Conservation (phyloP, 2,113 vertebrate species). For the Prolemur simus region DNA sequence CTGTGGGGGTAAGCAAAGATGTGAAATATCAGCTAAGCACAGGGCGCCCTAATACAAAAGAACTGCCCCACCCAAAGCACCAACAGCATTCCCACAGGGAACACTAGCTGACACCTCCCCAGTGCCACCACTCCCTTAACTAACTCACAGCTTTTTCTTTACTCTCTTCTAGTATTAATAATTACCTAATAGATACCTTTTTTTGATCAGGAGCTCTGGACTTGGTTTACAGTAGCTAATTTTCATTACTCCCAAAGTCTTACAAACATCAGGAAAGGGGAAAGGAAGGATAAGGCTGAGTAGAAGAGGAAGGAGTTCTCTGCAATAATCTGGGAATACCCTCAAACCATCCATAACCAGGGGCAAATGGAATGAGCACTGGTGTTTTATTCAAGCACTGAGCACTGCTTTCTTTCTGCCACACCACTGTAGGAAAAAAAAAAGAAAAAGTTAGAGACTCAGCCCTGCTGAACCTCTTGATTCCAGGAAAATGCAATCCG, state of each 20-base stretch:
- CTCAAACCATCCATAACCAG: neutral
- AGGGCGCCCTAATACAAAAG: neutral
- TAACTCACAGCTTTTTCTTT: neutral
- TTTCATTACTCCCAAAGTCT: conserved; percentile 3
- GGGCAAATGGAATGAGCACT: neutral
- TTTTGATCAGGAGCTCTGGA: neutral
- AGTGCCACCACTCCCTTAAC: neutral
- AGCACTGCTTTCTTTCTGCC: neutral
- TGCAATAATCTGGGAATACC: neutral
- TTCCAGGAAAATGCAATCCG: conserved; percentile 6
- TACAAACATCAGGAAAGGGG: neutral
- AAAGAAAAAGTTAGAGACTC: neutral
- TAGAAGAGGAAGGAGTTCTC: neutral
- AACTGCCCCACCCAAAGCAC: neutral
- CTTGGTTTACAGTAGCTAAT: neutral
- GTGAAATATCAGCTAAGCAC: neutral
- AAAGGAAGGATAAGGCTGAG: neutral
- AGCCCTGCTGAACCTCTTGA: neutral
- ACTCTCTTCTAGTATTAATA: neutral
- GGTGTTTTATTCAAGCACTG: neutral
- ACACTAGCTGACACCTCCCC: neutral
- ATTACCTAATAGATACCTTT: neutral
- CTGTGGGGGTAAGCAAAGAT: neutral
- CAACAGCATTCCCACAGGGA: neutral
- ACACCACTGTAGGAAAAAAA: neutral